These are phyloP conservation scores for Thecocarcelia acutangulata DNA, from an alignment of 2,888 invertebrate species.

Conservation along the genomic window DNA sequence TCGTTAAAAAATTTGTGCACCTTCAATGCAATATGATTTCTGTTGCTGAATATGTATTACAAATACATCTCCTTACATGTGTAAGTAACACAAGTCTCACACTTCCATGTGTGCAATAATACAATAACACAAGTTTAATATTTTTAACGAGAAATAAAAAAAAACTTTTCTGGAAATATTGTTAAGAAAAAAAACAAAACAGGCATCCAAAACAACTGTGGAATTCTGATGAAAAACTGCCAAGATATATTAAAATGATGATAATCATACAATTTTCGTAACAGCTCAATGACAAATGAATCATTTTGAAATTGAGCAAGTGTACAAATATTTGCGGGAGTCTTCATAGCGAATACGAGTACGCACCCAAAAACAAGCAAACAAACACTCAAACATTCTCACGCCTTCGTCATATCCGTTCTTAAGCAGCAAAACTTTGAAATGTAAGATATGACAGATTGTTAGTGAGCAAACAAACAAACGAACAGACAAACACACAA, in stretches of 20 bases:
- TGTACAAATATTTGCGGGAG: conserved; percentile 68
- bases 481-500: neutral
- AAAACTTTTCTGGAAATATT: too few relatives aligned
- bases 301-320: conserved; percentile 71
- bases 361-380: conserved; percentile 18
- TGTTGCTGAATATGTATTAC: too few relatives aligned
- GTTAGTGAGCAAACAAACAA: neutral
- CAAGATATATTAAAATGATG: neutral
- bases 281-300: conserved; percentile 67
- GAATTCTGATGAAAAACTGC: neutral
- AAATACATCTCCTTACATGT: too few relatives aligned
- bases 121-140: too few relatives aligned
- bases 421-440: neutral
- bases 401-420: conserved; percentile 6
- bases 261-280: conserved; percentile 61
- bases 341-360: conserved; percentile 39
- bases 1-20: too few relatives aligned
- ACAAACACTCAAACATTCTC: conserved; percentile 1
- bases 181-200: too few relatives aligned
- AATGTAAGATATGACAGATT: neutral
- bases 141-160: too few relatives aligned
- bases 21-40: too few relatives aligned
- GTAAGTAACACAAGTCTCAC: too few relatives aligned
- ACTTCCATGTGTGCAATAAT: too few relatives aligned
- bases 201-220: too few relatives aligned